Percentiles rank a stretch among this genome's conserved stretches.
These are phyloP conservation scores for Drosophila mettleri DNA, from an alignment of 2,888 invertebrate genomes.

Conservation along the genomic window DNA sequence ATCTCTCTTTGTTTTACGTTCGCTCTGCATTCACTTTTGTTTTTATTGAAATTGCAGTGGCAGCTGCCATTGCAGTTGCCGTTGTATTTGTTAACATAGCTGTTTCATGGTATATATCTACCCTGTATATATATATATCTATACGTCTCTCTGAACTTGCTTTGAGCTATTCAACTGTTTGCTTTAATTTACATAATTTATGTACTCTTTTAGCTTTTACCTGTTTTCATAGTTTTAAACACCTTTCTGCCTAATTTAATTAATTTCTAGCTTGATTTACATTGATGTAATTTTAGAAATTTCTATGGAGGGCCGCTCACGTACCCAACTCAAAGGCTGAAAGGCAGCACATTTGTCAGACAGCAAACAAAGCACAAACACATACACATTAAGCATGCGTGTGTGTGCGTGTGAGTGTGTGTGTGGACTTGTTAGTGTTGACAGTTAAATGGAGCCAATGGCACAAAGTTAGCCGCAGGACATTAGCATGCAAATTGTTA, in stretches of 20 bases:
- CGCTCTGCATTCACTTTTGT: background rate
- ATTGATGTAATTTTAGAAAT: slow-evolving; percentile 3
- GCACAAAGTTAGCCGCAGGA: slow-evolving; percentile 47
- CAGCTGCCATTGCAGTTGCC: background rate
- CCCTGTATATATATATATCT: background rate
- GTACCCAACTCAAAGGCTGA: slow-evolving; percentile 30
- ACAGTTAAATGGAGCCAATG: slow-evolving; percentile 62
- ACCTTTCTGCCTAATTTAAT: slow-evolving; percentile 5
- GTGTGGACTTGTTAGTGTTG: slow-evolving; percentile 57
- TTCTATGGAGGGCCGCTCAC: slow-evolving; percentile 2
- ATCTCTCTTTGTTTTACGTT: background rate
- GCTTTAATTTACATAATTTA: background rate
- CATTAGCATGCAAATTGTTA: slow-evolving; percentile 77
- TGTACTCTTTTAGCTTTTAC: background rate
- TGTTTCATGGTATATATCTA: background rate
- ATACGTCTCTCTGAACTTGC: no score
- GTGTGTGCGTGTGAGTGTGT: slow-evolving; percentile 44
- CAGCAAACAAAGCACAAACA: slow-evolving; percentile 35
- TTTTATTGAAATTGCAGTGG: slow-evolving; percentile 1
- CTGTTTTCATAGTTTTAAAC: background rate
- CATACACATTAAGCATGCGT: slow-evolving; percentile 4
- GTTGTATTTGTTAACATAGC: no score
- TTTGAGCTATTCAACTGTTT: no score
- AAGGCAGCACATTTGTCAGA: slow-evolving; percentile 64
- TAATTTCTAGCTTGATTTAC: background rate